phyloP scores from a whole-genome alignment of 2,113 vertebrate genomes.

The Ornithorhynchus anatinus region DNA sequence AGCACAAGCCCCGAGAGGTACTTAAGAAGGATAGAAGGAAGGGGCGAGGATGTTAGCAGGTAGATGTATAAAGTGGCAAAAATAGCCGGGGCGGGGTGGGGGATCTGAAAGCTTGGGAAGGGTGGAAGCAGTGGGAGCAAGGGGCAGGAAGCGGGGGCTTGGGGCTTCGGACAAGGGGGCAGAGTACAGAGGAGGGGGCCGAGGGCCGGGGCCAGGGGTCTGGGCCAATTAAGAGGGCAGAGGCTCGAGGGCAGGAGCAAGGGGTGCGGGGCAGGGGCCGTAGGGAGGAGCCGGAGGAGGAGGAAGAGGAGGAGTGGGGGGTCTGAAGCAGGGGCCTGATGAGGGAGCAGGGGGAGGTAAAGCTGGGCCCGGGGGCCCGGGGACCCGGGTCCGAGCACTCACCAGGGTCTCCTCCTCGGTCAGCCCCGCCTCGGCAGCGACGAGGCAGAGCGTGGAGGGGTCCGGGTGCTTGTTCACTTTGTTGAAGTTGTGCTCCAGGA shows the following conservation, averaged over 20 bases:
- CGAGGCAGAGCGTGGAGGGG: constrained; percentile 72
- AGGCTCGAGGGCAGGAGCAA: background rate
- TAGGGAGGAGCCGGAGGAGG: background rate
- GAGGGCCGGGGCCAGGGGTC: background rate
- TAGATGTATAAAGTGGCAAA: background rate
- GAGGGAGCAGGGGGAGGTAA: background rate
- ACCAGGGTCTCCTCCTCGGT: constrained; percentile 75
- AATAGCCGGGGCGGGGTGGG: background rate
- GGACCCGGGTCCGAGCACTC: constrained; percentile 2
- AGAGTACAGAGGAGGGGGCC: background rate
- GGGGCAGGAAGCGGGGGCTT: background rate
- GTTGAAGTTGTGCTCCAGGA: constrained; percentile 76
- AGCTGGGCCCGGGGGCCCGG: accelerated
- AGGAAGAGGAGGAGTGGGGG: background rate
- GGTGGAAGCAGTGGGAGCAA: background rate
- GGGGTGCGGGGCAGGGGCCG: background rate
- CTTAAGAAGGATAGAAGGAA: too few species aligned
- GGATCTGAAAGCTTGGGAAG: background rate
- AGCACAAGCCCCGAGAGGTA: too few species aligned
- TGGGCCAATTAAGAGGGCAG: too few species aligned
- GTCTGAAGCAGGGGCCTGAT: background rate
- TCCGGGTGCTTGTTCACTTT: constrained; percentile 77
- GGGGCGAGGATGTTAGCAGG: background rate
- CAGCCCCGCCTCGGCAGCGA: constrained; percentile 72
- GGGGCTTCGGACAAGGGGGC: background rate